phyloP scores from a whole-genome alignment of 2,888 invertebrate genomes.

The Chelonus formosanus region DNA sequence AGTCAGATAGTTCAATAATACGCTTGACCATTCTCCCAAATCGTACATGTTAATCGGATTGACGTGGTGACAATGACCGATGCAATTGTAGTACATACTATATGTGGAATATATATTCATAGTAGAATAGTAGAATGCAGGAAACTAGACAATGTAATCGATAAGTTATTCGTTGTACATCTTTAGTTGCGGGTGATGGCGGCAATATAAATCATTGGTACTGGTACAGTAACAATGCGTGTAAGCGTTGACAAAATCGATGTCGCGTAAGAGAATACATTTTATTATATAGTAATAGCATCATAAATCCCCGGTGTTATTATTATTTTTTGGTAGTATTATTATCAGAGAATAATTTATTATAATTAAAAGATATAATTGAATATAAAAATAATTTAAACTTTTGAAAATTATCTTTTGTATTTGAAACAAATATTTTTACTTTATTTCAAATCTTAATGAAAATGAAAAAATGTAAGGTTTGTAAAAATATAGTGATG shows the following conservation, averaged over 20 bases:
- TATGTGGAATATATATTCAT: neutral
- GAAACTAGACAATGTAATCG: conserved; percentile 26
- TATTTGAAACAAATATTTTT: no score
- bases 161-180: conserved; percentile 27
- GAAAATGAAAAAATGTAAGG: neutral
- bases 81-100: neutral
- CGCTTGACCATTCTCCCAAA: conserved; percentile 7
- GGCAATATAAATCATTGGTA: conserved; percentile 1
- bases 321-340: no score
- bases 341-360: no score
- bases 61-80: conserved; percentile 19
- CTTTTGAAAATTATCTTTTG: no score
- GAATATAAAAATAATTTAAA: no score
- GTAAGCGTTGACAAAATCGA: neutral
- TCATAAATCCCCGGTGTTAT: no score
- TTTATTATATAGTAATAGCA: no score
- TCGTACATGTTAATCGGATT: conserved; percentile 28
- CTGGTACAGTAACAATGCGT: neutral
- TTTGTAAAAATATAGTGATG: neutral
- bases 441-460: conserved; percentile 1
- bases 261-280: no score
- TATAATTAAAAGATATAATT: no score
- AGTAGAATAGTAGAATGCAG: conserved; percentile 5
- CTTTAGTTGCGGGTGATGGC: conserved; percentile 13
- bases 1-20: neutral